Evolutionary conservation across 2,797 vertebrate genomes (phyloP).

Genomic region (Poecilia velifera): DNA sequence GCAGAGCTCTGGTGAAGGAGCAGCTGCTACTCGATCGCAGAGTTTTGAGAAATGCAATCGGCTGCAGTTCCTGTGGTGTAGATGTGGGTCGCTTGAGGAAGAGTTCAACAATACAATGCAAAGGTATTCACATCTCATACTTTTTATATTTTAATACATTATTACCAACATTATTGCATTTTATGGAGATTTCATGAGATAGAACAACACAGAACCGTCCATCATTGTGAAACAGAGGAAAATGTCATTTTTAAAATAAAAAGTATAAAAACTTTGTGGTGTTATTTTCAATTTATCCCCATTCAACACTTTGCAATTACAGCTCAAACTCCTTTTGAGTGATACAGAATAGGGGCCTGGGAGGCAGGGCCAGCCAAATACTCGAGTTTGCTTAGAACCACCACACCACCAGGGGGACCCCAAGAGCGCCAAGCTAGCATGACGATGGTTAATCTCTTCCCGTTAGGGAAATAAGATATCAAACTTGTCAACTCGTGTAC

Average conservation of each 20-base stretch:
- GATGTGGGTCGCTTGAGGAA: background rate
- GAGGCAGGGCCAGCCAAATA: too few relatives aligned
- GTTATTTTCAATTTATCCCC: background rate
- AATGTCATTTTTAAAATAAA: background rate
- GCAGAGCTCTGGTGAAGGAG: background rate
- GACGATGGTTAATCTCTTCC: too few relatives aligned
- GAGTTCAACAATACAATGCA: background rate
- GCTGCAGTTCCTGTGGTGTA: background rate
- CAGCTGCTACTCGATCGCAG: background rate
- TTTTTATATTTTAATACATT: background rate
- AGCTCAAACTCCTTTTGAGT: too few relatives aligned
- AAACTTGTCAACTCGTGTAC: too few relatives aligned
- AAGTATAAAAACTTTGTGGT: background rate
- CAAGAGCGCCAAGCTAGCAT: too few relatives aligned
- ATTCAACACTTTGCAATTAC: too few relatives aligned
- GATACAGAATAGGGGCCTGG: too few relatives aligned
- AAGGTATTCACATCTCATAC: too few relatives aligned
- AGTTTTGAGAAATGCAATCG: conserved; percentile 1
- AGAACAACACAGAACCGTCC: background rate
- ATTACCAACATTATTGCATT: background rate
- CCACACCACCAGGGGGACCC: too few relatives aligned
- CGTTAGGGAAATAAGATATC: too few relatives aligned
- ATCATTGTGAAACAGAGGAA: background rate
- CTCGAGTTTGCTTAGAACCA: too few relatives aligned
- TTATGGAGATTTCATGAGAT: background rate